These are phyloP conservation scores for Onthophagus taurus DNA, from an alignment of 1,140 invertebrate genomes.

Conservation along the genomic window DNA sequence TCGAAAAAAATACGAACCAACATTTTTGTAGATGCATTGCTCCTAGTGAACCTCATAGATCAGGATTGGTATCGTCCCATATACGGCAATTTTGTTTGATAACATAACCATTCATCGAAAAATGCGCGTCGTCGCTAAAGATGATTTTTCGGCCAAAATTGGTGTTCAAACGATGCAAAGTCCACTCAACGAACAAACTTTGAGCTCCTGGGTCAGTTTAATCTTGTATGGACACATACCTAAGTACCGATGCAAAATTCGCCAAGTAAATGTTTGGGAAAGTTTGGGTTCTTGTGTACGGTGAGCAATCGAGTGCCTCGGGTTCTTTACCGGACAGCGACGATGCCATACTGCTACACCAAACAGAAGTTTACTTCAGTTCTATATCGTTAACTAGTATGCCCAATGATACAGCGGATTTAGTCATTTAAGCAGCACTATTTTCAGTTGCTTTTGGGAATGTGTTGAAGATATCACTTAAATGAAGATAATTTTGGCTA, in stretches of 20 bases:
- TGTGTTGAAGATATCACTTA: no score
- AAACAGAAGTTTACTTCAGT: no score
- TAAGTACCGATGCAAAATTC: constrained; percentile 18
- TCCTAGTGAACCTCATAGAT: no score
- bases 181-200: constrained; percentile 25
- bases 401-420: no score
- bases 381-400: no score
- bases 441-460: no score
- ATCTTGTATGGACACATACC: constrained; percentile 16
- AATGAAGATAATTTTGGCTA: no score
- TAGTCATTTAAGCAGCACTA: no score
- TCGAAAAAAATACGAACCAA: no score
- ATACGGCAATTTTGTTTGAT: constrained; percentile 35
- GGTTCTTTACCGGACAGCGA: constrained; percentile 18
- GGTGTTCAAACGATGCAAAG: constrained; percentile 23
- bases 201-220: constrained; percentile 32
- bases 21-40: no score
- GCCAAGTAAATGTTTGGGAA: constrained; percentile 19
- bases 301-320: constrained; percentile 19
- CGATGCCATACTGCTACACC: no score
- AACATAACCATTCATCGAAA: constrained; percentile 31
- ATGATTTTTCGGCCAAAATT: constrained; percentile 26
- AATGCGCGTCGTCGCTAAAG: constrained; percentile 25
- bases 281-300: constrained; percentile 21
- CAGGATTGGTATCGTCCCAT: no score